These are phyloP conservation scores for Tribolium castaneum DNA, from an alignment of 1,140 invertebrate species.

Conservation along the genomic window DNA sequence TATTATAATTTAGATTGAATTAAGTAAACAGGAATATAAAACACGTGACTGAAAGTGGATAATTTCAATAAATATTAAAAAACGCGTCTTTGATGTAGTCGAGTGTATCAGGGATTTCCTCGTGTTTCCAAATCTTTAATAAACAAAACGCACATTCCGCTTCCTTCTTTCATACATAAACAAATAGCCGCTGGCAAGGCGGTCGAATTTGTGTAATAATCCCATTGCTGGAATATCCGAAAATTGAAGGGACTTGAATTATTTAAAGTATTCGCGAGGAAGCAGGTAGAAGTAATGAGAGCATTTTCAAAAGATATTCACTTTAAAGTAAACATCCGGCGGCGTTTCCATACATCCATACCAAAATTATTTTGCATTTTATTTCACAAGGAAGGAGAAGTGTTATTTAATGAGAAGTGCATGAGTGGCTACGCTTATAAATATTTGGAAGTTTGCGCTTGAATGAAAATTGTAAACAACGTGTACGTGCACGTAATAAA, in stretches of 20 bases:
- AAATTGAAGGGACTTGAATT: slow-evolving; percentile 17
- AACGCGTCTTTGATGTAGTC: background rate
- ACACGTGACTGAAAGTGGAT: background rate
- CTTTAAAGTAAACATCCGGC: slow-evolving; percentile 17
- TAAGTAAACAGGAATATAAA: background rate
- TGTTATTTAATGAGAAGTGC: slow-evolving; percentile 12
- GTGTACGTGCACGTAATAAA: background rate
- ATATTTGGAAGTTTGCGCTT: background rate
- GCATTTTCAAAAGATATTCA: slow-evolving; percentile 26
- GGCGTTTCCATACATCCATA: slow-evolving; percentile 1
- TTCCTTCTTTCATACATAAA: slow-evolving; percentile 13
- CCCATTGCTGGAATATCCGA: background rate
- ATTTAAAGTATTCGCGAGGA: slow-evolving; percentile 11
- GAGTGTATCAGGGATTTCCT: background rate
- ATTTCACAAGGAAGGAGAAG: background rate
- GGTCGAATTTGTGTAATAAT: slow-evolving; percentile 11
- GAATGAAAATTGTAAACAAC: background rate
- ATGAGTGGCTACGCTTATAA: background rate
- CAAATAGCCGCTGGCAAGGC: slow-evolving; percentile 6
- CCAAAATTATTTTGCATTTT: slow-evolving; percentile 7
- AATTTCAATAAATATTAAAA: background rate
- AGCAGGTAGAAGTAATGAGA: slow-evolving; percentile 3
- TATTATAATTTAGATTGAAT: too few species aligned
- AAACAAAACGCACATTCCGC: slow-evolving; percentile 6
- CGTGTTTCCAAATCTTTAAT: slow-evolving; percentile 1